Base-by-base conservation (phyloP, 2,797 vertebrate species). In the Sebastes kiyomatsui region DNA sequence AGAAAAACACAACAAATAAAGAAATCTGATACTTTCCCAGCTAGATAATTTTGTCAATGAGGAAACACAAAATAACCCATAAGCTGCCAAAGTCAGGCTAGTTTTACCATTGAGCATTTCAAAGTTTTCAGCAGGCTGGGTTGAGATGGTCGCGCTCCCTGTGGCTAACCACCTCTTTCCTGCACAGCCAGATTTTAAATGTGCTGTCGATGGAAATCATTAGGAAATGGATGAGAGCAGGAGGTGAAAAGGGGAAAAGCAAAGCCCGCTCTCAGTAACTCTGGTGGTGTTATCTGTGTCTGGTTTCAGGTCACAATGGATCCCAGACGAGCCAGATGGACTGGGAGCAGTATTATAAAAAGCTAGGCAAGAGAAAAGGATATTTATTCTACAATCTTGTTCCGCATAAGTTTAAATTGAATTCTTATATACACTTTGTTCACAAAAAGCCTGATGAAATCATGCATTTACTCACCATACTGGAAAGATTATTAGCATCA, bases 251-350 rank as follows among this genome's bases (percentile, higher is more conserved):
- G 52, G 42, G 67, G 30, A 69, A 67, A 78, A 60, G 30, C 35
- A 32, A 59, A 80, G 22, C 61, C 32, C 61, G 23, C 82, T 79
- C 74, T 87, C 82, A 20, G 81, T 92, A 84, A 92, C 76, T 83
- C 66, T 85, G 86, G 72, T 75, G 67, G 75, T 88, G 84, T 90
- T 92, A 87, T 92, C 75, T 90, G 82, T 79, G 85, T 95, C 91
- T 95, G 91, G 82, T 94, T 92, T 90, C 94, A 95, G 94, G 93
- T 95, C 95, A 93, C 92, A 95, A 91, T 87, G 92, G 94, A 93
- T 92, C 96, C 88, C 95, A 94, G 94, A 90, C 91, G 61, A 91
- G 94, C 80, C 96, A 93, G 92, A 95, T 96, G 95, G 93, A 96
- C 93, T 92, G 91, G 91, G 91, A 96, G 92, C 93, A 89, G 87